phyloP scores from a whole-genome alignment of 1,140 invertebrate species.

The Drosophila neocordata region DNA sequence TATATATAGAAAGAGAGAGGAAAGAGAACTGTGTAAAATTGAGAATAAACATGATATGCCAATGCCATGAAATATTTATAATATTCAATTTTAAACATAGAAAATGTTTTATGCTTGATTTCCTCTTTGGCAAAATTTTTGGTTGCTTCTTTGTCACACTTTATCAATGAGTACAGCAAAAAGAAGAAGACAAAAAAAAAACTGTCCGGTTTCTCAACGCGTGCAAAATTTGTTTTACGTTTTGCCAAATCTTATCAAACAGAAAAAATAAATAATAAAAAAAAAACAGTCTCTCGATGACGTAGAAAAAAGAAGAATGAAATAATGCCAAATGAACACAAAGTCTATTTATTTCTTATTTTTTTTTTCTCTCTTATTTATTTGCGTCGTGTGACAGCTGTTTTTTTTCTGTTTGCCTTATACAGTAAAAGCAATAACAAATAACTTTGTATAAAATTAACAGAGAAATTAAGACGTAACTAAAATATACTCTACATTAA shows the following conservation, averaged over 20 bases:
- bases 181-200: conserved; percentile 10
- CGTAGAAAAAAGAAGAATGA: conserved; percentile 34
- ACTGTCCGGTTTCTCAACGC: conserved; percentile 32
- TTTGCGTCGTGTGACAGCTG: conserved; percentile 57
- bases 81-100: conserved; percentile 14
- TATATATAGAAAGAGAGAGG: not conserved
- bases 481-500: not conserved
- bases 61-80: conserved; percentile 12
- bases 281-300: conserved; percentile 54
- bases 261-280: not conserved
- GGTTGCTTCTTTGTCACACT: conserved; percentile 29
- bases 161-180: conserved; percentile 56
- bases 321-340: not conserved
- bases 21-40: not conserved
- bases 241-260: not conserved
- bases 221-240: conserved; percentile 55
- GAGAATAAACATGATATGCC: not conserved
- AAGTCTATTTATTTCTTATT: conserved; percentile 38
- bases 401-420: conserved; percentile 34
- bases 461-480: too few relatives aligned
- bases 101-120: conserved; percentile 65
- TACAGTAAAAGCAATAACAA: not conserved
- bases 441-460: not conserved
- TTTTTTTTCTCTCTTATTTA: conserved; percentile 27
- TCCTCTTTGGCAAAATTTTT: conserved; percentile 36